Conservation (phyloP, 2,797 vertebrate genomes). For the Neomorphus geoffroyi region DNA sequence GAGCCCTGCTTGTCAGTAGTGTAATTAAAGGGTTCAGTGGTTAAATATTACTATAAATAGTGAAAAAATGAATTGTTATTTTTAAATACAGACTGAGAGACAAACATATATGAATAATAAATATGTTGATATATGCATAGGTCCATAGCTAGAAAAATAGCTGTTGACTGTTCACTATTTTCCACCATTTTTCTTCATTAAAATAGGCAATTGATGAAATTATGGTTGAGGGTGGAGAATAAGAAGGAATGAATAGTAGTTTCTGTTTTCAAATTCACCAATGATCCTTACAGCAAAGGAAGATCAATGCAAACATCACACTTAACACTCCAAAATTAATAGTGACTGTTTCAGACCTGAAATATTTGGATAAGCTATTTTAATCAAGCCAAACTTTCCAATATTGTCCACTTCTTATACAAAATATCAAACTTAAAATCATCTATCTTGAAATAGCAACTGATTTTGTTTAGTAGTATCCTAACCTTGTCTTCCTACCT, state of each 20-base stretch:
- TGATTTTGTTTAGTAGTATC: neutral
- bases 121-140: neutral
- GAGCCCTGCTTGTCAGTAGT: constrained; percentile 29
- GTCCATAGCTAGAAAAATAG: constrained; percentile 26
- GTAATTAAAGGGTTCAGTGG: constrained; percentile 68
- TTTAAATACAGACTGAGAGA: constrained; percentile 59
- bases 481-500: neutral
- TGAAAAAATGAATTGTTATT: constrained; percentile 55
- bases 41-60: constrained; percentile 69
- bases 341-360: constrained; percentile 45
- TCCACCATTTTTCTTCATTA: constrained; percentile 28
- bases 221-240: neutral
- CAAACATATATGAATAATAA: constrained; percentile 56
- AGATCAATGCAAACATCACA: constrained; percentile 38
- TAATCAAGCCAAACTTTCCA: constrained; percentile 53
- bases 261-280: constrained; percentile 14
- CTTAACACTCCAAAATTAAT: constrained; percentile 27
- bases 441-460: neutral
- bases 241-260: neutral
- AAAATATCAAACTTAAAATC: constrained; percentile 57
- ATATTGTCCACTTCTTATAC: constrained; percentile 49
- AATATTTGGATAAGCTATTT: constrained; percentile 49
- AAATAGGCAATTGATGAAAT: constrained; percentile 3
- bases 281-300: neutral
- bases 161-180: constrained; percentile 16